phyloP scores from a whole-genome alignment of 2,888 invertebrate genomes.

The Asteroscopus sphinx region DNA sequence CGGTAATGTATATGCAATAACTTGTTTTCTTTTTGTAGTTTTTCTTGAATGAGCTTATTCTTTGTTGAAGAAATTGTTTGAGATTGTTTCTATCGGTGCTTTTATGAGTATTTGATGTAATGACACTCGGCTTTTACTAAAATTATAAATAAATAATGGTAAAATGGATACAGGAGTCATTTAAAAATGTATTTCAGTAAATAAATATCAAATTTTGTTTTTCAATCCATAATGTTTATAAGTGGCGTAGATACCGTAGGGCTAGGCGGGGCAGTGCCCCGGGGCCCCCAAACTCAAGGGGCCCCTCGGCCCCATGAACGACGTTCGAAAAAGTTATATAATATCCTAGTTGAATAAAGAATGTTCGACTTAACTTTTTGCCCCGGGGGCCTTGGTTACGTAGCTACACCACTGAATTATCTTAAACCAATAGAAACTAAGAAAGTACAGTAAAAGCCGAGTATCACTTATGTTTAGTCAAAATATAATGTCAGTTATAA shows the following conservation, averaged over 20 bases:
- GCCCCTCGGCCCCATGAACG: too few species aligned
- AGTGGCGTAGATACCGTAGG: too few species aligned
- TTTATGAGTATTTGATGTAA: slow-evolving; percentile 46
- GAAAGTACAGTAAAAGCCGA: slow-evolving; percentile 11
- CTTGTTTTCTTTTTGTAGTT: slow-evolving; percentile 63
- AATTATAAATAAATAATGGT: slow-evolving; percentile 4
- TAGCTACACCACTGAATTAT: not conserved
- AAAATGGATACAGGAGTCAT: not conserved
- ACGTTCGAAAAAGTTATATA: too few species aligned
- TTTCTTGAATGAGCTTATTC: slow-evolving; percentile 64
- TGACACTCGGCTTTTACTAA: slow-evolving; percentile 31
- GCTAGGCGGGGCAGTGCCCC: too few species aligned
- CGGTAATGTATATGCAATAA: slow-evolving; percentile 76
- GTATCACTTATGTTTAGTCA: slow-evolving; percentile 28
- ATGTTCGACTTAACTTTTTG: too few species aligned
- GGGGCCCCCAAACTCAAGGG: too few species aligned
- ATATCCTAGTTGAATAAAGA: too few species aligned
- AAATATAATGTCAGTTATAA: slow-evolving; percentile 29
- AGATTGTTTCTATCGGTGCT: slow-evolving; percentile 59
- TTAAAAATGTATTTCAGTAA: not conserved
- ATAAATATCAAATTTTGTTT: too few species aligned
- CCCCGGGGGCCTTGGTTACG: slow-evolving; percentile 4
- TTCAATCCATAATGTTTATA: too few species aligned
- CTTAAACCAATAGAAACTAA: slow-evolving; percentile 1
- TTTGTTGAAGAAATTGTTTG: slow-evolving; percentile 58